Conservation (phyloP, 1,140 invertebrate genomes). For the Leptopilina clavipes region DNA sequence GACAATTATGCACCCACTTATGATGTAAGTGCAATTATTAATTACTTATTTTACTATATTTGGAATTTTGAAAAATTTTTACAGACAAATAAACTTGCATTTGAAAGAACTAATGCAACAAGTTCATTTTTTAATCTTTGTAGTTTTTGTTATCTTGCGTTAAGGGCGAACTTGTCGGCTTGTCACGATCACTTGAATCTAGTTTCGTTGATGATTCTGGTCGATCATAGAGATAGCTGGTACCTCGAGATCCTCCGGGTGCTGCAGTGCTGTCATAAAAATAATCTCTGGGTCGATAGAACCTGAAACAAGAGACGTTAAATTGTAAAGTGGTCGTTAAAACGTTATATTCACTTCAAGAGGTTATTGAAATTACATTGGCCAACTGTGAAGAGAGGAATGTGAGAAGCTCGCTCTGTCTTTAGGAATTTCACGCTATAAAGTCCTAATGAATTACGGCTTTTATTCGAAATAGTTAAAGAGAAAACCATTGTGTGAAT, state of each 20-base stretch:
- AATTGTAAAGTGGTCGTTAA: conserved; percentile 45
- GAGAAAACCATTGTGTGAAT: neutral
- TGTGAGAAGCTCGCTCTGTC: neutral
- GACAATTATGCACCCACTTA: no score
- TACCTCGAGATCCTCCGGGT: conserved; percentile 66
- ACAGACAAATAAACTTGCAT: neutral
- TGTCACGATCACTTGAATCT: conserved; percentile 63
- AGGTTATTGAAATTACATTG: conserved; percentile 25
- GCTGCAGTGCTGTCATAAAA: conserved; percentile 70
- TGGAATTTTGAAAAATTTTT: conserved; percentile 1
- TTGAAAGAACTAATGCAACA: conserved; percentile 6
- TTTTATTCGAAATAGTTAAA: neutral
- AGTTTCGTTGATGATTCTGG: conserved; percentile 69
- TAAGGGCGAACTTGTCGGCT: conserved; percentile 64
- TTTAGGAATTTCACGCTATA: neutral
- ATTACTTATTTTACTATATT: neutral
- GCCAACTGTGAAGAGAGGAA: neutral
- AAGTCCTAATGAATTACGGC: neutral
- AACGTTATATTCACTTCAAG: neutral
- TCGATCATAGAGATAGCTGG: conserved; percentile 72
- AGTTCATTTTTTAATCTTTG: conserved; percentile 60
- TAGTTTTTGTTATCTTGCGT: conserved; percentile 66
- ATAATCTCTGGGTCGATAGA: conserved; percentile 71
- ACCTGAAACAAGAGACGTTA: conserved; percentile 55
- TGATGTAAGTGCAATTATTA: no score